A percentile compares a stretch with the other conserved stretches of the same genome.
phyloP scores from a whole-genome alignment of 2,797 vertebrate species.

The Platyrinchus mystaceus region DNA sequence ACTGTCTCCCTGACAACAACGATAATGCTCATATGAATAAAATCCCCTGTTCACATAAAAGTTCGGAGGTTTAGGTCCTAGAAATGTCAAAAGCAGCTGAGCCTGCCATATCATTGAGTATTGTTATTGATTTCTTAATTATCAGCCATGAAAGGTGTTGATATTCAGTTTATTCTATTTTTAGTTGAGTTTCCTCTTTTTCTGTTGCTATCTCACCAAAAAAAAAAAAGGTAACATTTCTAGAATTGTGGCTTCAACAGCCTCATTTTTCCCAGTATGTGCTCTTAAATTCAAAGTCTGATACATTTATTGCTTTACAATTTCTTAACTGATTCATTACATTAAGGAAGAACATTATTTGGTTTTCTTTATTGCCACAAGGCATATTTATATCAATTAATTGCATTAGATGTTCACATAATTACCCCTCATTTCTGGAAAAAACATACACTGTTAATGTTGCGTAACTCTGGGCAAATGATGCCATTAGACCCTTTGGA shows the following conservation, averaged over 20 bases:
- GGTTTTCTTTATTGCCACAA: conserved; percentile 8
- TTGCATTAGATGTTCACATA: not conserved
- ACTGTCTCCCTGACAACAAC: conserved; percentile 53
- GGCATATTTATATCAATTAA: conserved; percentile 11
- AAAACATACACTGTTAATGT: not conserved
- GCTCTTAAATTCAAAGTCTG: not conserved
- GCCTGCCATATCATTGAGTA: not conserved
- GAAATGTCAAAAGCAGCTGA: conserved; percentile 18
- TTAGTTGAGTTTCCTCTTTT: not conserved
- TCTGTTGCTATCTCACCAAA: not conserved
- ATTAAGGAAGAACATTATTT: conserved; percentile 12
- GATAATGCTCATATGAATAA: conserved; percentile 27
- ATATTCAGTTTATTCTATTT: not conserved
- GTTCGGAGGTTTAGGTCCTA: not conserved
- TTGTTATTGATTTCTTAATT: conserved; percentile 12
- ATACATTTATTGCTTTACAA: not conserved
- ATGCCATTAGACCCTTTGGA: not conserved
- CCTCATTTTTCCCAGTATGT: not conserved
- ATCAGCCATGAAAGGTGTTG: not conserved
- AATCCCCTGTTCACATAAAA: not conserved
- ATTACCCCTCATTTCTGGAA: conserved; percentile 2
- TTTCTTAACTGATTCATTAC: conserved; percentile 13
- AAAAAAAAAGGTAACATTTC: not conserved
- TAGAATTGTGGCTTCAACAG: not conserved
- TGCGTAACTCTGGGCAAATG: not conserved